These are phyloP conservation scores for Drosophila neutralis DNA, from an alignment of 2,888 invertebrate species.

Conservation along the genomic window DNA sequence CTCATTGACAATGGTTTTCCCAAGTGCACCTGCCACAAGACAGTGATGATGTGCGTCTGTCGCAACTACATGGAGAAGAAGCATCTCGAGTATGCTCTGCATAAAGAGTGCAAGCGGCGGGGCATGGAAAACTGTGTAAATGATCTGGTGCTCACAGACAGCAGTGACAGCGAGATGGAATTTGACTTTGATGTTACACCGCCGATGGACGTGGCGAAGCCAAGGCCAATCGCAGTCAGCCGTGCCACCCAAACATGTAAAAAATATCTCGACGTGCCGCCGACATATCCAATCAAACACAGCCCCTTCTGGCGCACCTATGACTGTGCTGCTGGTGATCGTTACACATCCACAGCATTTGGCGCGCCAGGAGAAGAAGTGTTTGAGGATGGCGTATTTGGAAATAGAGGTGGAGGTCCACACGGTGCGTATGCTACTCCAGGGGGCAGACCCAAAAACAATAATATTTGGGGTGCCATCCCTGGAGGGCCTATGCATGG, in stretches of 20 bases:
- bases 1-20: conserved; percentile 86
- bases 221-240: conserved; percentile 73
- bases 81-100: conserved; percentile 85
- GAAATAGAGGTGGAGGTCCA: conserved; percentile 48
- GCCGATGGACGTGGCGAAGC: conserved; percentile 85
- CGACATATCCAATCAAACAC: conserved; percentile 52
- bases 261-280: conserved; percentile 82
- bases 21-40: conserved; percentile 86
- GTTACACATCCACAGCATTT: conserved; percentile 49
- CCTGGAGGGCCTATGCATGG: conserved; percentile 21
- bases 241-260: conserved; percentile 87
- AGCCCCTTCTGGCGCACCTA: conserved; percentile 66
- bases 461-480: conserved; percentile 1
- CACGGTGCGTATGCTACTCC: conserved; percentile 21
- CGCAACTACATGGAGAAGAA: conserved; percentile 82
- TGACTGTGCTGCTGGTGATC: conserved; percentile 72
- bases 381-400: conserved; percentile 62
- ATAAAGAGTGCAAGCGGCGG: conserved; percentile 83
- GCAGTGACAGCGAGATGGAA: conserved; percentile 86
- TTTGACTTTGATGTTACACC: conserved; percentile 90
- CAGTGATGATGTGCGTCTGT: conserved; percentile 83
- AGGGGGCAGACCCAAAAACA: neutral
- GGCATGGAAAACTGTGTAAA: conserved; percentile 67
- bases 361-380: conserved; percentile 42
- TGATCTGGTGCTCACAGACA: conserved; percentile 78